Evolutionary conservation across 2,113 vertebrate species (phyloP), one percentile per base, ranked within the genome.

Genomic region (Pyrgilauda ruficollis): DNA sequence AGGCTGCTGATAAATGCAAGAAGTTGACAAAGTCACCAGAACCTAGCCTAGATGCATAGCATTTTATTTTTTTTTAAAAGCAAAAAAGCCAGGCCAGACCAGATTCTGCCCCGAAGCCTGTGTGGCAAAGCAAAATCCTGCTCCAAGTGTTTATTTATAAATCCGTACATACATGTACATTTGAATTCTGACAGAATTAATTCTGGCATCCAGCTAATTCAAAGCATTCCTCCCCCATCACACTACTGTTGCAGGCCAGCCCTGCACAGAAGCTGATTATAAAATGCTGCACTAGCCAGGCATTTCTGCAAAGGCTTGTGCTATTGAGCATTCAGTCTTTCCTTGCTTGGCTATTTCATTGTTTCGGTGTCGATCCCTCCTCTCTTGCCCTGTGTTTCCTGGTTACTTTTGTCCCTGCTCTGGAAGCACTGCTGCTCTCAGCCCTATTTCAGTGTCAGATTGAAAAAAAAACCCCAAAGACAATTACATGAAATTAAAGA

Each of bases 341-440:
- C 93, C 96, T 96, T 96, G 94, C 96, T 94, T 93, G 95, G 96
- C 96, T 97, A 97, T 95, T 96, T 96, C 96, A 96, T 96, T 97
- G 96, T 97, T 96, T 97, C 94, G 9, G 64, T 90, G 94, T 94
- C 88, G 92, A 95, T 96, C 96, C 93, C 96, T 96, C 94, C 96
- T 96, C 96, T 96, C 94, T 96, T 94, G 95, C 95, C 96, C 94
- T 93, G 93, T 96, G 95, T 96, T 95, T 96, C 96, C 95, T 96
- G 95, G 95, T 96, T 96, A 95, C 96, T 97, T 97, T 97, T 96
- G 95, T 97, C 93, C 96, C 90, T 93, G 93, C 92, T 96, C 93
- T 96, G 95, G 95, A 95, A 94, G 93, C 94, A 89, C 73, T 95
- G 92, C 94, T 90, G 85, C 79, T 94, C 79, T 87, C 96, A 96